Evolutionary conservation across 92 coral and sea anemone genomes (phyloP), one percentile per base, ranked within the genome.

Genomic region (Ricordea florida): DNA sequence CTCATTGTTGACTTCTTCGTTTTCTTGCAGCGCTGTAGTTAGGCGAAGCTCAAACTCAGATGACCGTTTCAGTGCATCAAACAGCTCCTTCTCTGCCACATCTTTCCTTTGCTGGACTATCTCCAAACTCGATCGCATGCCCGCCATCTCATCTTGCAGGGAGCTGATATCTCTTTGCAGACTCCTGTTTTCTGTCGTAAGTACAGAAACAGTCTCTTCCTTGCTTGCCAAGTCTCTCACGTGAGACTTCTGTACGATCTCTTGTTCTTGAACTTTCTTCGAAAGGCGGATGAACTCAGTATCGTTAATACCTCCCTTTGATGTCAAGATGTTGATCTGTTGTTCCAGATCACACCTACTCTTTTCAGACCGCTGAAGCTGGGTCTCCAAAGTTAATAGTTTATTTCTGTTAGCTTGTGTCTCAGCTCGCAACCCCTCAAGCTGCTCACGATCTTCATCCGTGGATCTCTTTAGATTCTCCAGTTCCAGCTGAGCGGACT

Each of bases 31-130:
- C 28, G 90, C 76, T 40, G 74, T 74, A 30, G 36, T 83, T 41
- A 83, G 72, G 7, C 96, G 87, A 20, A 90, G 75, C 40, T 89
- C 88, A 44, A 86, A 84, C 50, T 83, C 96, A 20, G 96, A 51
- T 31, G 71, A 78, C 45, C 71, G 79, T 66, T 80, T 96, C 67
- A 81, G 51, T 13, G 93, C 75, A 14, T 90, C 83, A 58, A 90
- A 93, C 32, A 86, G 41, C 21, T 90, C 93, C 10, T 90, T 81
- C 28, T 90, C 88, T 16, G 48, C 58, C n/a, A 66, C 74, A 20
- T 93, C 94, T 44, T 61, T 92, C 26, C 71, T 77, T 66, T 81
- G 88, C 60, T 93, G 97, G 21, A 83, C 57, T 37, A 80, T 48
- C 38, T 78, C 94, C 35, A 86, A 71, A 60, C 66, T 78, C 24